Evolutionary conservation across 37 sponge, comb jelly and placozoan species (phyloP).

Genomic region (Beroe ovata): DNA sequence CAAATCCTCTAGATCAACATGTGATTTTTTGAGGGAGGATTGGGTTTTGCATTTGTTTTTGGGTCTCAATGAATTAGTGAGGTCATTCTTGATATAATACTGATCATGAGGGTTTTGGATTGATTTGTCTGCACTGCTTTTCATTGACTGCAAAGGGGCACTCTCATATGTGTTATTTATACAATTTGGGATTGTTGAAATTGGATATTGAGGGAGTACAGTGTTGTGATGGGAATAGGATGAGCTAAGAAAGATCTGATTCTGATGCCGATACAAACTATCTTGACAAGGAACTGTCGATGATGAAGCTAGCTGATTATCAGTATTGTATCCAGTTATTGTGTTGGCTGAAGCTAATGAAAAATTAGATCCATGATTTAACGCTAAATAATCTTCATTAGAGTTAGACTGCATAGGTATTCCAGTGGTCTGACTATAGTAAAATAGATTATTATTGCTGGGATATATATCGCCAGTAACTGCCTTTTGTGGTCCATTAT

Average conservation of each 20-base stretch:
- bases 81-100: too few relatives aligned
- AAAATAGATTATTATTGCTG: too few relatives aligned
- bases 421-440: too few relatives aligned
- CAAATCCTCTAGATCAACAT: neutral
- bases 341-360: too few relatives aligned
- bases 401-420: too few relatives aligned
- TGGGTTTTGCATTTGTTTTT: neutral
- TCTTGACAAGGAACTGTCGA: too few relatives aligned
- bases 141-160: neutral
- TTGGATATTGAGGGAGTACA: constrained; percentile 25
- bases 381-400: too few relatives aligned
- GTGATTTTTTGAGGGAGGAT: neutral
- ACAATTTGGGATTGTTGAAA: neutral
- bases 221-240: neutral
- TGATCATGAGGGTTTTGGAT: neutral
- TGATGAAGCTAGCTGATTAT: too few relatives aligned
- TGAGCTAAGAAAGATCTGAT: neutral
- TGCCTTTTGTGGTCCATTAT: too few relatives aligned
- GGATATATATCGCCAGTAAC: too few relatives aligned
- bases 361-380: too few relatives aligned
- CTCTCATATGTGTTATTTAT: neutral
- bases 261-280: neutral
- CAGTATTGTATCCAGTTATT: too few relatives aligned
- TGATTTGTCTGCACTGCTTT: neutral
- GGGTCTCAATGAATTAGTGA: neutral